Percentiles rank a stretch among this genome's conserved stretches.
Evolutionary conservation across 2,888 invertebrate species (phyloP).

Genomic region (Deroplatys truncata): DNA sequence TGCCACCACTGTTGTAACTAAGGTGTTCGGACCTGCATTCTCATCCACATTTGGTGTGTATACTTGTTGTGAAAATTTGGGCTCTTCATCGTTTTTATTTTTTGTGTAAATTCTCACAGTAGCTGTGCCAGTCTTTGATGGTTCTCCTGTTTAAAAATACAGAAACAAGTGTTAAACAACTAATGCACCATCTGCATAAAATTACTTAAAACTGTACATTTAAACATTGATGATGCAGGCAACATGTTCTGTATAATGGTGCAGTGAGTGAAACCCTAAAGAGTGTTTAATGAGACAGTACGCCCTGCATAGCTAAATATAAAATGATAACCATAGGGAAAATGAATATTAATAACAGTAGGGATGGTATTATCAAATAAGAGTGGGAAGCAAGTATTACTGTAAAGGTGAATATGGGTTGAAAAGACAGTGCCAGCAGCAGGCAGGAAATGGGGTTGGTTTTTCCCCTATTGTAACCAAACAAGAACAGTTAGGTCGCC

Average conservation of each 20-base stretch:
- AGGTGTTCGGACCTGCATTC: constrained; percentile 90
- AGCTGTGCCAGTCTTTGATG: constrained; percentile 86
- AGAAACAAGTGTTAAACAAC: not conserved
- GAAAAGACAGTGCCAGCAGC: too few species aligned
- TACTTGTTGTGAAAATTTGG: constrained; percentile 93
- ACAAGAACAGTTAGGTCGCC: too few species aligned
- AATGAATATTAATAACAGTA: too few species aligned
- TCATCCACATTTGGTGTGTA: constrained; percentile 96
- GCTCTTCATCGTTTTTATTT: constrained; percentile 96
- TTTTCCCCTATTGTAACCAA: too few species aligned
- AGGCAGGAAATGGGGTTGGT: too few species aligned
- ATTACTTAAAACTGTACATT: not conserved
- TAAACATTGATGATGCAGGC: not conserved
- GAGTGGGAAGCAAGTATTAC: too few species aligned
- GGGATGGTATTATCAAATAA: too few species aligned
- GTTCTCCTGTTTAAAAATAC: constrained; percentile 57
- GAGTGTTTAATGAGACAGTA: too few species aligned
- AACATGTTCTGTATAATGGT: not conserved
- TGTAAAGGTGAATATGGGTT: too few species aligned
- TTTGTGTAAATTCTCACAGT: constrained; percentile 95
- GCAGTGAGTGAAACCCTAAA: not conserved
- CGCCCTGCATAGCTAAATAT: too few species aligned
- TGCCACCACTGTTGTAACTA: constrained; percentile 94
- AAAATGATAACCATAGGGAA: too few species aligned
- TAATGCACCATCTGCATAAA: not conserved